These are phyloP conservation scores for Silurus aristotelis DNA, from an alignment of 2,797 vertebrate species.

Conservation along the genomic window DNA sequence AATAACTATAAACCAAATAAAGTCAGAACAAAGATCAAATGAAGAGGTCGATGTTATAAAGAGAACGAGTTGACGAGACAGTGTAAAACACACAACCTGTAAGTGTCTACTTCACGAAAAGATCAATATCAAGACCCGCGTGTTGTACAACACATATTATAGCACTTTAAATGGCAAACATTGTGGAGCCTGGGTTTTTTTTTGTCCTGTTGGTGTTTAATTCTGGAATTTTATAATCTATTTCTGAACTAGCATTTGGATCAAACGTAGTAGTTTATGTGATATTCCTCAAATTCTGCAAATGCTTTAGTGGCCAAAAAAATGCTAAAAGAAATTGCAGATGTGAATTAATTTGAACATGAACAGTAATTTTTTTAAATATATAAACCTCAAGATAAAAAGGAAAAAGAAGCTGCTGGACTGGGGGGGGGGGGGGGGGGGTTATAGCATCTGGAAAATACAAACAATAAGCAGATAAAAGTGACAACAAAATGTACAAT, in stretches of 20 bases:
- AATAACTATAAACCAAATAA: conserved; percentile 11
- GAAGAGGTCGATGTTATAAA: neutral
- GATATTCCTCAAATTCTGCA: neutral
- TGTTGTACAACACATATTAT: neutral
- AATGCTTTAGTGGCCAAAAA: neutral
- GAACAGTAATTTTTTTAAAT: no score
- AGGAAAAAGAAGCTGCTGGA: no score
- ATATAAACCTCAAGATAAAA: no score
- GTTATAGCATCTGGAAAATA: no score
- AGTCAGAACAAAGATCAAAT: neutral
- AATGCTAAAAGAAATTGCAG: neutral
- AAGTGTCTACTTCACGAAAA: neutral
- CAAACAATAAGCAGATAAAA: neutral
- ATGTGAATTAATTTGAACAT: no score
- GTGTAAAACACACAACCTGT: neutral
- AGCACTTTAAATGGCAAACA: no score
- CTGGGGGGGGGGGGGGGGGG: no score
- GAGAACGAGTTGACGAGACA: neutral
- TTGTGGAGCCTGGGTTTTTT: neutral
- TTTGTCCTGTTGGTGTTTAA: neutral
- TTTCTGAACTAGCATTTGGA: neutral
- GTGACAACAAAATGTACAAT: neutral
- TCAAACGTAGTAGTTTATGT: neutral
- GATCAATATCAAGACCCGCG: neutral
- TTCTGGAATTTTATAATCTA: neutral